These are phyloP conservation scores for Octodon degus DNA, from an alignment of 2,113 vertebrate genomes.

Conservation along the genomic window DNA sequence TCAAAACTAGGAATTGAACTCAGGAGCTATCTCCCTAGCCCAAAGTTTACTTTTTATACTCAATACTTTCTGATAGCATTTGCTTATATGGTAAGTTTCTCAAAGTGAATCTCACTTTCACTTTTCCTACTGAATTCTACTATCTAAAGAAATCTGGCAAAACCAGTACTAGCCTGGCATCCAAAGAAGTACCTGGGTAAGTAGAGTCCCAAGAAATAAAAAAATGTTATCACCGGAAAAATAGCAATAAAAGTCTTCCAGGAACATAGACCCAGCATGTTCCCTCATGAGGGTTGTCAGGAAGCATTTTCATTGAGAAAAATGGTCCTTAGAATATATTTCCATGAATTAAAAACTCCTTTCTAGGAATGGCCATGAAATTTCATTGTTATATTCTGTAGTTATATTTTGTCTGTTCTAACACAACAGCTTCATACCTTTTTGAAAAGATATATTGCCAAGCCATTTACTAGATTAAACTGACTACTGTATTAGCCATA, in stretches of 20 bases:
- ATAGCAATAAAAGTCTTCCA: not conserved
- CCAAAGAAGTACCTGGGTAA: constrained; percentile 30
- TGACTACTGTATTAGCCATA: not conserved
- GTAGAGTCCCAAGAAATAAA: not conserved
- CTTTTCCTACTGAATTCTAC: not conserved
- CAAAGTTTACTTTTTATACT: not conserved
- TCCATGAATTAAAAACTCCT: not conserved
- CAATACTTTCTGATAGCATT: not conserved
- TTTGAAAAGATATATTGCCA: not conserved
- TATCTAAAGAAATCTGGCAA: constrained; percentile 43
- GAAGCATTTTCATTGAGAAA: not conserved
- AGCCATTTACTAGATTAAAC: not conserved
- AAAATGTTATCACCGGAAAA: constrained; percentile 43
- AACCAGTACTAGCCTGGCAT: not conserved
- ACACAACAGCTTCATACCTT: not conserved
- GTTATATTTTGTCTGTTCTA: not conserved
- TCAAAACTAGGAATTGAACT: no score
- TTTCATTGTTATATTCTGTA: not conserved
- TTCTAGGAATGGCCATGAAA: not conserved
- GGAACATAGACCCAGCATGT: not conserved
- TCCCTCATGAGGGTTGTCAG: not conserved
- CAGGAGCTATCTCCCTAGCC: no score
- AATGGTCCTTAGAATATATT: not conserved
- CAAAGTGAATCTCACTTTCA: constrained; percentile 28
- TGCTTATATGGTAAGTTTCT: constrained; percentile 30